Evolutionary conservation across 1,140 invertebrate species (phyloP).

Genomic region (Penaeus vannamei): DNA sequence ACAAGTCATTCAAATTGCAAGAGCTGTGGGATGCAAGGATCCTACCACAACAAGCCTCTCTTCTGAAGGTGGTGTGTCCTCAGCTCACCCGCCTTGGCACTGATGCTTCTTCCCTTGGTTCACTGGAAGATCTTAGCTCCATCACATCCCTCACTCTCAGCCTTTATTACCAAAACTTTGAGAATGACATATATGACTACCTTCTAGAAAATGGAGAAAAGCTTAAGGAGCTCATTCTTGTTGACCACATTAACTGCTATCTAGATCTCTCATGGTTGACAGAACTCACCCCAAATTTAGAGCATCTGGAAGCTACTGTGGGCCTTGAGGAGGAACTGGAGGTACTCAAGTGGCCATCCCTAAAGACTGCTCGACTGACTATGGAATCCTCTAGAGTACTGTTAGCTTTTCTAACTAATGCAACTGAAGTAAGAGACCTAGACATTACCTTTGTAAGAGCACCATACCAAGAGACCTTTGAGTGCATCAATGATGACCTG

Average conservation of each 20-base stretch:
- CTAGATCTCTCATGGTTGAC: background rate
- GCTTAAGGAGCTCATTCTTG: conserved; percentile 8
- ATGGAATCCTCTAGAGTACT: background rate
- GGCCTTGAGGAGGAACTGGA: background rate
- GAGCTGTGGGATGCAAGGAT: conserved; percentile 31
- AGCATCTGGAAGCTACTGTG: background rate
- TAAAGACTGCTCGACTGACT: background rate
- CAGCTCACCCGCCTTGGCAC: background rate
- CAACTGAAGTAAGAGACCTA: background rate
- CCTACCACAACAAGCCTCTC: background rate
- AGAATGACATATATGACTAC: background rate
- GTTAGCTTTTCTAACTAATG: background rate
- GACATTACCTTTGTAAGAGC: background rate
- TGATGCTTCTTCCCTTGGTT: background rate
- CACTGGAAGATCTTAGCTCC: background rate
- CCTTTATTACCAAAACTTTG: background rate
- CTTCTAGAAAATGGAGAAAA: background rate
- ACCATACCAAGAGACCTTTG: conserved; percentile 1
- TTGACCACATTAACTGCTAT: background rate
- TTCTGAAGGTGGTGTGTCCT: conserved; percentile 32
- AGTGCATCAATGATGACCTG: background rate
- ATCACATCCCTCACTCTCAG: background rate
- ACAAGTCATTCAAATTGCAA: background rate
- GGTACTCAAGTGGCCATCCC: background rate
- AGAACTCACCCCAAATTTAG: conserved; percentile 3